These are phyloP conservation scores for Anneissia japonica DNA, from an alignment of 35 echinoderm and acorn worm genomes.

Conservation along the genomic window DNA sequence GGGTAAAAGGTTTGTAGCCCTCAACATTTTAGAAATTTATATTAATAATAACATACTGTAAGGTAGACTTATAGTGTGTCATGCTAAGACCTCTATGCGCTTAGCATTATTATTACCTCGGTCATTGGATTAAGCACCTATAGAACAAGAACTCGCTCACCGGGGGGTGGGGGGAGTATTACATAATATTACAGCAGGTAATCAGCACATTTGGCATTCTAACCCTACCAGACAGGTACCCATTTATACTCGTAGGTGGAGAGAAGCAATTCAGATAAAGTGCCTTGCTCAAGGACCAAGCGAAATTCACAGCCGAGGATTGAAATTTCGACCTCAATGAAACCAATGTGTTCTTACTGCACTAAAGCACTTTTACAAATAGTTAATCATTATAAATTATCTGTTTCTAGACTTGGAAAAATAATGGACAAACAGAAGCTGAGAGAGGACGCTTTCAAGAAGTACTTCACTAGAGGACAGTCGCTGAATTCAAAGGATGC, in stretches of 20 bases:
- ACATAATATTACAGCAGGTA: no score
- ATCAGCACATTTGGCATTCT: no score
- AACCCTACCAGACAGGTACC: not conserved
- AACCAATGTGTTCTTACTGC: not conserved
- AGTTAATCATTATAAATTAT: not conserved
- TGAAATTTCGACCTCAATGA: not conserved
- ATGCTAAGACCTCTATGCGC: not conserved
- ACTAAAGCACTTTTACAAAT: not conserved
- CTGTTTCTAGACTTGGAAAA: slow-evolving; percentile 43
- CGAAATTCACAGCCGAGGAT: not conserved
- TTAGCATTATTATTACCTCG: no score
- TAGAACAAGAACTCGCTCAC: no score
- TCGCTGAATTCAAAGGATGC: not conserved
- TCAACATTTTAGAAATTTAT: not conserved
- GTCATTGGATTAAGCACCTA: no score
- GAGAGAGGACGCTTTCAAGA: slow-evolving; percentile 37
- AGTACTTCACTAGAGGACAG: slow-evolving; percentile 28
- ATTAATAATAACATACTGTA: not conserved
- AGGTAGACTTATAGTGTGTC: not conserved
- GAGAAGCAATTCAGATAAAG: not conserved
- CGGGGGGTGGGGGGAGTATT: no score
- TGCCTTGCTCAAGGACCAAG: not conserved
- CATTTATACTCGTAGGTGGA: not conserved
- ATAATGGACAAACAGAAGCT: slow-evolving; percentile 54
- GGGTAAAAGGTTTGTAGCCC: slow-evolving; percentile 54